Percentiles rank a stretch among this genome's conserved stretches.
Evolutionary conservation across 2,797 vertebrate genomes (phyloP).

Genomic region (Gephyroberyx darwinii): DNA sequence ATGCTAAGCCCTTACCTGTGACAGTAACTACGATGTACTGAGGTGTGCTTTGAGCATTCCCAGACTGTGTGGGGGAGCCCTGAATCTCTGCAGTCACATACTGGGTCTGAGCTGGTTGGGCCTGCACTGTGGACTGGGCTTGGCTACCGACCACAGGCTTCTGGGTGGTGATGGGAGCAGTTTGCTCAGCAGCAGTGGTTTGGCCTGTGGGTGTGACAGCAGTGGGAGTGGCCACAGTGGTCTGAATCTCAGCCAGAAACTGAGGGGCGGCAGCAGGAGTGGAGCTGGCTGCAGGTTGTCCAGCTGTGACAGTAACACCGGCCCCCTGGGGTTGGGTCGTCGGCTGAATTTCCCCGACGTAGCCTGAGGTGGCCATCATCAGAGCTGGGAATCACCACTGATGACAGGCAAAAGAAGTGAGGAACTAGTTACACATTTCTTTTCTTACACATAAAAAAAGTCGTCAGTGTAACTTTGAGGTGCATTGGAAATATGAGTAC

Average conservation of each 20-base stretch:
- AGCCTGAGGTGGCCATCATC: conserved; percentile 92
- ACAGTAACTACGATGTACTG: conserved; percentile 96
- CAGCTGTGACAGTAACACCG: conserved; percentile 69
- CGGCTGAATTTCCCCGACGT: conserved; percentile 89
- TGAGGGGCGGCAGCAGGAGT: conserved; percentile 80
- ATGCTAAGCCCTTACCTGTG: conserved; percentile 82
- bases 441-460: no score
- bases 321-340: conserved; percentile 82
- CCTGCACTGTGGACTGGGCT: conserved; percentile 65
- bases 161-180: conserved; percentile 66
- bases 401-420: conserved; percentile 35
- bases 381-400: conserved; percentile 70
- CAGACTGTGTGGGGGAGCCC: conserved; percentile 81
- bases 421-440: conserved; percentile 4
- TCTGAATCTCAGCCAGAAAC: conserved; percentile 87
- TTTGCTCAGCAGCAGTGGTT: conserved; percentile 68
- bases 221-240: conserved; percentile 70
- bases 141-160: conserved; percentile 71
- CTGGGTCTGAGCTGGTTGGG: conserved; percentile 83
- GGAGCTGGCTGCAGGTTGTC: conserved; percentile 70
- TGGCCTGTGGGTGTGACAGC: conserved; percentile 74
- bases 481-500: background rate
- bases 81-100: conserved; percentile 90
- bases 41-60: conserved; percentile 81
- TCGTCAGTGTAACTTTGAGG: background rate